These are phyloP conservation scores for Dolomedes plantarius DNA, from an alignment of 2,888 invertebrate species.

Conservation along the genomic window DNA sequence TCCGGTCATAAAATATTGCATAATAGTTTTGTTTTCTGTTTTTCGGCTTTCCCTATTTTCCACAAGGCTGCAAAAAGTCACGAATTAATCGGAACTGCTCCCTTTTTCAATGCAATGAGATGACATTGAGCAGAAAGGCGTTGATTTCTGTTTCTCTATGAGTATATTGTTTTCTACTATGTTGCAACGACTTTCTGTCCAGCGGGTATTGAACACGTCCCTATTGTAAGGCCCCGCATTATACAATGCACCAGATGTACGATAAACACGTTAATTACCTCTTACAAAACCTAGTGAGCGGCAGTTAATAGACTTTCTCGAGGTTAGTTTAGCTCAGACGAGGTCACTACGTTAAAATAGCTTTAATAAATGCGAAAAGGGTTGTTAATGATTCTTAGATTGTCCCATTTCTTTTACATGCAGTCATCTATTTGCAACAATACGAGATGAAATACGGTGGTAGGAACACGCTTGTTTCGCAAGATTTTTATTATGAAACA, in stretches of 20 bases:
- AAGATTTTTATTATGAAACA: too few species aligned
- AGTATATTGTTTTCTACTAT: neutral
- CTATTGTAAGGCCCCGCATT: neutral
- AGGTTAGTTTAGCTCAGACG: neutral
- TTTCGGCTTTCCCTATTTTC: neutral
- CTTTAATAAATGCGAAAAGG: constrained; percentile 1
- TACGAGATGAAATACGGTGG: neutral
- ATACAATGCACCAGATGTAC: neutral
- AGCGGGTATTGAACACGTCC: neutral
- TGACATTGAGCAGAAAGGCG: neutral
- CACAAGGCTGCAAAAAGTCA: neutral
- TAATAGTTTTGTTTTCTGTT: neutral
- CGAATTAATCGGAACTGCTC: neutral
- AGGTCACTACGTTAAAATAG: neutral
- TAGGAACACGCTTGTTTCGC: too few species aligned
- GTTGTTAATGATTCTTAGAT: neutral
- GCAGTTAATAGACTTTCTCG: neutral
- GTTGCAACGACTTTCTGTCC: neutral
- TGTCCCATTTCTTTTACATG: neutral
- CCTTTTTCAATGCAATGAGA: neutral
- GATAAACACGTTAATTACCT: constrained; percentile 1
- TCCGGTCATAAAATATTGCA: neutral
- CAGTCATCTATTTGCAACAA: neutral
- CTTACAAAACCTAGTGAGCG: neutral
- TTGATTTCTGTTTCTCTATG: neutral